Conservation (phyloP, 2,888 invertebrate species). For the Podabrus alpinus region DNA sequence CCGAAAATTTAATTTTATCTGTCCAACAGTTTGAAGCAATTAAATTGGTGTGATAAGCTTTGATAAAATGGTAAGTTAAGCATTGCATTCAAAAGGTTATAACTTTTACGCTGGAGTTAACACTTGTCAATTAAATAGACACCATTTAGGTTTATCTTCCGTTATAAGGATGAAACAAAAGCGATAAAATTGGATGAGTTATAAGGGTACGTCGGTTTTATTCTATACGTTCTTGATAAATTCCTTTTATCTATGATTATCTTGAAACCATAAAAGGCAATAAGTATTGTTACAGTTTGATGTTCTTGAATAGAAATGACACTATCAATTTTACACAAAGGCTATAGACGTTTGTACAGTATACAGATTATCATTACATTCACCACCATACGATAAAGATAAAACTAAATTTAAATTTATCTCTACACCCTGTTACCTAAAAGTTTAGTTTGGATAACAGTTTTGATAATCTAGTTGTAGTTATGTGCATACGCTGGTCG, state of each 20-base stretch:
- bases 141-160: not conserved
- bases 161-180: not conserved
- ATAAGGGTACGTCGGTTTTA: not conserved
- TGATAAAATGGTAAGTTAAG: no score
- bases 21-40: not conserved
- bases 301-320: not conserved
- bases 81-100: no score
- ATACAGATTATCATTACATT: not conserved
- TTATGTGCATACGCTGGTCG: not conserved
- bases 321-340: not conserved
- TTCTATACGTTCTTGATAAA: not conserved
- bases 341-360: not conserved
- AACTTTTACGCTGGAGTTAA: no score
- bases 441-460: not conserved
- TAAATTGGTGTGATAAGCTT: no score
- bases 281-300: not conserved
- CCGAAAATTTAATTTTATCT: not conserved
- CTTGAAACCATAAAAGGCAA: not conserved
- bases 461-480: not conserved
- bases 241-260: not conserved
- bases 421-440: not conserved
- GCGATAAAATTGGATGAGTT: not conserved
- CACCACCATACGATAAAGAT: not conserved
- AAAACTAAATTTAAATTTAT: not conserved
- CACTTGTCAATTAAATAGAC: not conserved